Evolutionary conservation across 2,113 vertebrate species (phyloP).

Genomic region (Hipposideros armiger): DNA sequence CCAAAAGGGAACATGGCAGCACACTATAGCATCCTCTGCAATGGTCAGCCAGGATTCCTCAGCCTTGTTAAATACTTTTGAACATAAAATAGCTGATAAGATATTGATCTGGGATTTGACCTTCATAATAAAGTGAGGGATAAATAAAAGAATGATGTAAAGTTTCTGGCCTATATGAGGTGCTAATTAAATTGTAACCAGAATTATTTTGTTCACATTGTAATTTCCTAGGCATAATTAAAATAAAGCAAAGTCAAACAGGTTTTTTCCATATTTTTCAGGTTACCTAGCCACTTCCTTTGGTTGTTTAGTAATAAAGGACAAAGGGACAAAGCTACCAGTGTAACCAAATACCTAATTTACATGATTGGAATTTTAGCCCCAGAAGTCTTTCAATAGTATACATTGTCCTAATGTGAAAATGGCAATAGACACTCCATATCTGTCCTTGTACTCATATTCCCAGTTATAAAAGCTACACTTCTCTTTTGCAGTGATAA

Average conservation of each 20-base stretch:
- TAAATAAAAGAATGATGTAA: conserved; percentile 33
- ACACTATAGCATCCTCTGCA: not conserved
- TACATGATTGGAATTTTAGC: conserved; percentile 48
- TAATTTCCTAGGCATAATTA: not conserved
- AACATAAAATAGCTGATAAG: not conserved
- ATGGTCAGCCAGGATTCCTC: not conserved
- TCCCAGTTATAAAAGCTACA: not conserved
- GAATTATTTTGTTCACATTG: not conserved
- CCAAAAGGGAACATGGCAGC: not conserved
- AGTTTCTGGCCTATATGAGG: not conserved
- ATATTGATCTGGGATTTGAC: not conserved
- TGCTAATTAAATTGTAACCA: not conserved
- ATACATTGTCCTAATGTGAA: not conserved
- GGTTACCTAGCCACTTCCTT: not conserved
- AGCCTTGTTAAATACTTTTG: not conserved
- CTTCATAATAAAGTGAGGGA: not conserved
- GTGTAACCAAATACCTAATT: conserved; percentile 41
- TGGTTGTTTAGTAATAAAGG: conserved; percentile 57
- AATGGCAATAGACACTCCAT: not conserved
- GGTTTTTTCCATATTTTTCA: conserved; percentile 17
- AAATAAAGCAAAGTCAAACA: conserved; percentile 17
- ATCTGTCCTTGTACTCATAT: not conserved
- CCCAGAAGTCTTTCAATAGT: conserved; percentile 18
- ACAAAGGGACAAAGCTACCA: conserved; percentile 39
- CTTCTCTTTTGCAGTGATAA: not conserved